These are phyloP conservation scores for Tipula helvola DNA, from an alignment of 2,888 invertebrate genomes.

Conservation along the genomic window DNA sequence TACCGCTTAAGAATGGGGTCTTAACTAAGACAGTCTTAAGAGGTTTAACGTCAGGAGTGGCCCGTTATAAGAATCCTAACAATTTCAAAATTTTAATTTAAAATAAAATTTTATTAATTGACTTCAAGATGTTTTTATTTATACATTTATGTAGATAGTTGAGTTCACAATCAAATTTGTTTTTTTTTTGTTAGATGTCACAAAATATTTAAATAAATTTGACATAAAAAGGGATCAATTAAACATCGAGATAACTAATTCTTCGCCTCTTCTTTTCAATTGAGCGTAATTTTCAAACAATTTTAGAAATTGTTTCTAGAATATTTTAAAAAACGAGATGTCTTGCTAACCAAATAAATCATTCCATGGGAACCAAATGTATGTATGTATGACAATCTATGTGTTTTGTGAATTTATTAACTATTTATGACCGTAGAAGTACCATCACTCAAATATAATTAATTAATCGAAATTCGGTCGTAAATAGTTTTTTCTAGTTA, in stretches of 20 bases:
- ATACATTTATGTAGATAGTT: too few species aligned
- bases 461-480: background rate
- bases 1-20: too few species aligned
- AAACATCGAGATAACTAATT: background rate
- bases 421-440: background rate
- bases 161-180: too few species aligned
- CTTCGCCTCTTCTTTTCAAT: background rate
- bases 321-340: background rate
- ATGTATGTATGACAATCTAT: background rate
- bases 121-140: too few species aligned
- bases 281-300: background rate
- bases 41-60: background rate
- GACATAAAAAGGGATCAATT: background rate
- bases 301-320: background rate
- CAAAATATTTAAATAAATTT: background rate
- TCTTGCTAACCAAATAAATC: background rate
- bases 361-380: background rate
- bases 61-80: background rate
- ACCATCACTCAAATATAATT: background rate
- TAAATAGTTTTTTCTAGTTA: background rate
- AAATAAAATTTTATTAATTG: too few species aligned
- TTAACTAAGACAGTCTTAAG: too few species aligned
- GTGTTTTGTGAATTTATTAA: background rate
- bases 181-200: background rate
- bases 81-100: background rate